A percentile compares a stretch with the other conserved stretches of the same genome.
Evolutionary conservation across 2,888 invertebrate genomes (phyloP).

Genomic region (Anarsia innoxiella): DNA sequence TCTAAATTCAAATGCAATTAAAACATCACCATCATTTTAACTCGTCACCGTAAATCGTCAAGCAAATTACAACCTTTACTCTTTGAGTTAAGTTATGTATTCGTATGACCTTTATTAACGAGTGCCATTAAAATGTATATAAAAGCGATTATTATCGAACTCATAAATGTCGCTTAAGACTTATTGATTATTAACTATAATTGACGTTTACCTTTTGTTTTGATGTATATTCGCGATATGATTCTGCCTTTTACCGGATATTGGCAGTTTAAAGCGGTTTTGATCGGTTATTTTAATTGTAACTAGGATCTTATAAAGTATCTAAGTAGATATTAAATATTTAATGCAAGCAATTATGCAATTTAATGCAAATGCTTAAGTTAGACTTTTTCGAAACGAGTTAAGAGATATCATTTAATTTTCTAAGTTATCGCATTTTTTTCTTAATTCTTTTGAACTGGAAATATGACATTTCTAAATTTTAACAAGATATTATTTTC

Average conservation of each 20-base stretch:
- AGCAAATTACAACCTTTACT: slow-evolving; percentile 19
- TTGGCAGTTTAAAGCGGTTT: too few species aligned
- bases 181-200: slow-evolving; percentile 36
- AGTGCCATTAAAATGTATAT: slow-evolving; percentile 44
- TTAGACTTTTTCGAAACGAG: too few species aligned
- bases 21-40: slow-evolving; percentile 7
- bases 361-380: too few species aligned
- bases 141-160: slow-evolving; percentile 38
- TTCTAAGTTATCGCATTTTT: too few species aligned
- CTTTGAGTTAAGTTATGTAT: slow-evolving; percentile 5
- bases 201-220: slow-evolving; percentile 24
- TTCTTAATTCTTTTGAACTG: too few species aligned
- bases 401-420: too few species aligned
- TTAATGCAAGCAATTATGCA: too few species aligned
- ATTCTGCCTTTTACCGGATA: slow-evolving; percentile 8
- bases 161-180: slow-evolving; percentile 43
- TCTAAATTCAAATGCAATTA: slow-evolving; percentile 7
- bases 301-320: too few species aligned
- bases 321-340: too few species aligned
- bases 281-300: too few species aligned
- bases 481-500: too few species aligned
- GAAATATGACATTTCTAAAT: too few species aligned
- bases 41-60: slow-evolving; percentile 12
- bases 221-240: slow-evolving; percentile 17
- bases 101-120: slow-evolving; percentile 13